These are phyloP conservation scores for Anodontia alba DNA, from an alignment of 2,888 invertebrate genomes.

Conservation along the genomic window DNA sequence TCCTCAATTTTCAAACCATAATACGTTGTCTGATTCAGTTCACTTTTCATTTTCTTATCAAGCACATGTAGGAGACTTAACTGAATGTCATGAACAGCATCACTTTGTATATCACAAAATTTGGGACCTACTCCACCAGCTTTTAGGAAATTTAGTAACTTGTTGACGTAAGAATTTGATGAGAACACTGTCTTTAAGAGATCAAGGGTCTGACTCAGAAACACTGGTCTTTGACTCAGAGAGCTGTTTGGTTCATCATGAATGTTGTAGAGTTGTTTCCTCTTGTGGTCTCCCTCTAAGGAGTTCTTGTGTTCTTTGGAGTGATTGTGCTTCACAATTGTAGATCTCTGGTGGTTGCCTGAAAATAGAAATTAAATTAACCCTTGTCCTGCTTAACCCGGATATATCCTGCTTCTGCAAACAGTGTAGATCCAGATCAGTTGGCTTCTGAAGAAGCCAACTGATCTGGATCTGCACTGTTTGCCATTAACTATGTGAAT, in stretches of 20 bases:
- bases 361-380: no score
- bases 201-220: not conserved
- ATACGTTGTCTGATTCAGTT: not conserved
- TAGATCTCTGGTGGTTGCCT: slow-evolving; percentile 15
- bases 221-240: no score
- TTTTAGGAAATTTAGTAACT: not conserved
- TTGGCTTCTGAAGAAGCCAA: no score
- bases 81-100: slow-evolving; percentile 9
- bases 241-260: not conserved
- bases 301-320: no score
- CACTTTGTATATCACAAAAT: not conserved
- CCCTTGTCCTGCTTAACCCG: no score
- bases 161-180: slow-evolving; percentile 4
- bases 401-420: no score
- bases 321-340: slow-evolving; percentile 19
- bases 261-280: slow-evolving; percentile 5
- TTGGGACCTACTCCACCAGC: slow-evolving; percentile 5
- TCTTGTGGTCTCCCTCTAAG: not conserved
- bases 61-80: not conserved
- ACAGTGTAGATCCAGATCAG: no score
- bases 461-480: no score
- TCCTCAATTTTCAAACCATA: slow-evolving; percentile 5
- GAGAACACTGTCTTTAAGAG: slow-evolving; percentile 28
- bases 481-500: no score
- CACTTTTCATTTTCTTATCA: no score